Evolutionary conservation across 2,888 invertebrate species (phyloP).

Genomic region (Epinotia bilunana): DNA sequence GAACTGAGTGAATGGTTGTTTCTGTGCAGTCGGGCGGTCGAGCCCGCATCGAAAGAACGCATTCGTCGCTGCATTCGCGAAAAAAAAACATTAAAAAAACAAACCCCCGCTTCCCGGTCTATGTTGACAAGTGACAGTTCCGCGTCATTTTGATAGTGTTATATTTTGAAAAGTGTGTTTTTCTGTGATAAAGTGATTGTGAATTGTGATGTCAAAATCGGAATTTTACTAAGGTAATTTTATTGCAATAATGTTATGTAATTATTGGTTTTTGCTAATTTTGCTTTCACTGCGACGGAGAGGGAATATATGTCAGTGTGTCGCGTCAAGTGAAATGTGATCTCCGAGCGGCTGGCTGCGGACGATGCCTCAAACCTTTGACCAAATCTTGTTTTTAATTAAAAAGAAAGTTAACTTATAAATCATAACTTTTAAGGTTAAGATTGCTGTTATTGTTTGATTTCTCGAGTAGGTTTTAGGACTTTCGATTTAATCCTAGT

Average conservation of each 20-base stretch:
- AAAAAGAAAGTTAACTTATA: slow-evolving; percentile 34
- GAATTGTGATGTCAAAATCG: slow-evolving; percentile 39
- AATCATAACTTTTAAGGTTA: not conserved
- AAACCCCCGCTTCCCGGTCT: slow-evolving; percentile 47
- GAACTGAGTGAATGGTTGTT: slow-evolving; percentile 47
- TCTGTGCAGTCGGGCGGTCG: slow-evolving; percentile 56
- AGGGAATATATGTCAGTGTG: slow-evolving; percentile 66
- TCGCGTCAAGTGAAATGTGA: slow-evolving; percentile 60
- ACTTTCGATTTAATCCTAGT: not conserved
- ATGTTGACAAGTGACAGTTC: slow-evolving; percentile 54
- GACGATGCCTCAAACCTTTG: slow-evolving; percentile 25
- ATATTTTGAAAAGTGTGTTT: slow-evolving; percentile 47
- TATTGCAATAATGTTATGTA: slow-evolving; percentile 65
- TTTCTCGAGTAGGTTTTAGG: not conserved
- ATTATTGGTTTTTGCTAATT: slow-evolving; percentile 62
- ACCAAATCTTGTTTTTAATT: slow-evolving; percentile 17
- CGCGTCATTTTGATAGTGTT: slow-evolving; percentile 46
- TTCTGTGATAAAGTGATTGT: slow-evolving; percentile 22
- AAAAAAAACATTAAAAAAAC: slow-evolving; percentile 46
- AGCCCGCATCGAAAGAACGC: slow-evolving; percentile 57
- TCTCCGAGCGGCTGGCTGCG: slow-evolving; percentile 54
- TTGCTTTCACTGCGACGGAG: slow-evolving; percentile 64
- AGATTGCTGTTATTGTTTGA: not conserved
- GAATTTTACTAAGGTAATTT: slow-evolving; percentile 49
- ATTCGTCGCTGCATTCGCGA: slow-evolving; percentile 39